A percentile compares a stretch with the other conserved stretches of the same genome.
These are phyloP conservation scores for Alcis repandata DNA, from an alignment of 2,888 invertebrate genomes.

Conservation along the genomic window DNA sequence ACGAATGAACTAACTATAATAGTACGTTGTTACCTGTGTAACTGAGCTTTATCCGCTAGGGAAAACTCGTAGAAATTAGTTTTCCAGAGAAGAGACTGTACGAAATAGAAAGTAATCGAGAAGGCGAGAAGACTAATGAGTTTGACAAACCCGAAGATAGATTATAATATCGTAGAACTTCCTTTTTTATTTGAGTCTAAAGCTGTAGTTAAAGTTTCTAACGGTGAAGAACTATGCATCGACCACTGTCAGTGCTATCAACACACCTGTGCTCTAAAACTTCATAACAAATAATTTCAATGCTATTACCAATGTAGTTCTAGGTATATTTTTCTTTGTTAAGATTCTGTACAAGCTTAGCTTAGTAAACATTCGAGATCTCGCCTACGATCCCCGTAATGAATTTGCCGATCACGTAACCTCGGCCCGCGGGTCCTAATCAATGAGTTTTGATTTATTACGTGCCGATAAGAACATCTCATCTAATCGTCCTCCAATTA, in stretches of 20 bases:
- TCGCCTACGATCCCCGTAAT: slow-evolving; percentile 9
- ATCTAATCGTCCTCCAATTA: slow-evolving; percentile 20
- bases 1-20: background rate
- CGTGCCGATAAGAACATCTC: slow-evolving; percentile 34
- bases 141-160: no score
- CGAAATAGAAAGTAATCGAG: no score
- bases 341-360: background rate
- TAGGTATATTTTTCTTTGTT: background rate
- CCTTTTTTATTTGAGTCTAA: no score
- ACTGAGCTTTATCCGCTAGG: background rate
- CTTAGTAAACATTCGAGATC: background rate
- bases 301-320: no score
- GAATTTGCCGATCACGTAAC: slow-evolving; percentile 31
- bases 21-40: background rate
- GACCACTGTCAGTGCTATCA: no score
- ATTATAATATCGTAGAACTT: no score
- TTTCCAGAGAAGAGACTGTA: background rate
- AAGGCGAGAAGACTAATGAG: no score
- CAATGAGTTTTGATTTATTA: slow-evolving; percentile 36
- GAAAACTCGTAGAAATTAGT: background rate
- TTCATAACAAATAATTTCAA: no score
- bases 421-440: slow-evolving; percentile 20
- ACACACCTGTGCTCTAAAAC: no score
- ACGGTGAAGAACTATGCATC: no score
- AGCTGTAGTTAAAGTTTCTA: no score